A percentile compares a stretch with the other conserved stretches of the same genome.
Conservation (phyloP, 2,797 vertebrate species). For the Leucoraja ocellata region DNA sequence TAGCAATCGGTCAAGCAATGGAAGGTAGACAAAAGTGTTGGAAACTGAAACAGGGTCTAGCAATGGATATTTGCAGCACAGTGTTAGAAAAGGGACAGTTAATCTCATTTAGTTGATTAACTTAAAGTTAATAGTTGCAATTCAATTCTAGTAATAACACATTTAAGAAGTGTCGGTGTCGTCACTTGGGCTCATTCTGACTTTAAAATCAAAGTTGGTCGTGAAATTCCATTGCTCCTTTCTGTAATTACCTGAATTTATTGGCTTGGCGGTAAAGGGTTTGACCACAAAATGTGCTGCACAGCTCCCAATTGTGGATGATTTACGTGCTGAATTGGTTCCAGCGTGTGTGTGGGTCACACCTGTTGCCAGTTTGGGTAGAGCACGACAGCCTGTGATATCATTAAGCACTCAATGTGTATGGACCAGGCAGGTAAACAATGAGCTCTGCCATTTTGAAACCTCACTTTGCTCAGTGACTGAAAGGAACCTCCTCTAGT, state of each 20-base stretch:
- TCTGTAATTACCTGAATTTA: background rate
- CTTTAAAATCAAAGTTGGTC: background rate
- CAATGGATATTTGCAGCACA: background rate
- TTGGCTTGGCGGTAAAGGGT: background rate
- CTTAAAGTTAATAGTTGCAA: background rate
- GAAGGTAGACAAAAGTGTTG: too few relatives aligned
- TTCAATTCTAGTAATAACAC: background rate
- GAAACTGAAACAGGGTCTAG: too few relatives aligned
- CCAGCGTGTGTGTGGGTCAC: too few relatives aligned
- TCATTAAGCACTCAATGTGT: too few relatives aligned
- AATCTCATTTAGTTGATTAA: background rate
- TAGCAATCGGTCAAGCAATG: background rate
- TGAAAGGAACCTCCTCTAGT: too few relatives aligned
- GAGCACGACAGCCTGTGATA: too few relatives aligned
- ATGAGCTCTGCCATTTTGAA: too few relatives aligned
- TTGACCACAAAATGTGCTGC: background rate
- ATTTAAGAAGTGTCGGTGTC: background rate
- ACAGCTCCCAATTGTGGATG: background rate
- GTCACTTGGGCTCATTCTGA: background rate
- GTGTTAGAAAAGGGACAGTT: background rate
- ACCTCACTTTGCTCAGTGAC: too few relatives aligned
- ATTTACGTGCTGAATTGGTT: background rate
- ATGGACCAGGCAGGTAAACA: too few relatives aligned
- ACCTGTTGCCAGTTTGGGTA: too few relatives aligned
- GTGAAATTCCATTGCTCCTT: background rate